phyloP scores from a whole-genome alignment of 2,888 invertebrate genomes.

The Tubulanus polymorphus region DNA sequence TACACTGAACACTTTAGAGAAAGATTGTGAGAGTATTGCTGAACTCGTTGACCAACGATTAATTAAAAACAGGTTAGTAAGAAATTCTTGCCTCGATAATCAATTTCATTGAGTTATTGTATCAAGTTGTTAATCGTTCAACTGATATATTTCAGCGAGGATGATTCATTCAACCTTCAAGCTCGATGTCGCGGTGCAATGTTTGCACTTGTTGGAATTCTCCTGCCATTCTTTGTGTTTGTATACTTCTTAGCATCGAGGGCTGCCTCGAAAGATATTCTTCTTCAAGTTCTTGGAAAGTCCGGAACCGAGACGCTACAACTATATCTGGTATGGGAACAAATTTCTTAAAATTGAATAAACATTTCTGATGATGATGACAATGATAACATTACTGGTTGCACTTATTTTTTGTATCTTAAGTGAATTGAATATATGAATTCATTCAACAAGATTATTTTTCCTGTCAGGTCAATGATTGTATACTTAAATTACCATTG shows the following conservation, averaged over 20 bases:
- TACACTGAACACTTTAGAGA: conserved; percentile 58
- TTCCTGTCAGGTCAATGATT: too few species aligned
- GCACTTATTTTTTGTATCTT: too few species aligned
- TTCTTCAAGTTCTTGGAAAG: conserved; percentile 38
- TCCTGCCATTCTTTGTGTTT: conserved; percentile 42
- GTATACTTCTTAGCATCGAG: conserved; percentile 48
- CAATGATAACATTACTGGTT: too few species aligned
- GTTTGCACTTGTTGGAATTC: conserved; percentile 46
- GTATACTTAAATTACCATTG: too few species aligned
- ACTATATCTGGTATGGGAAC: conserved; percentile 43
- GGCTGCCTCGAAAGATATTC: conserved; percentile 37
- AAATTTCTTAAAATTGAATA: too few species aligned
- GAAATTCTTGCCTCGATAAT: too few species aligned
- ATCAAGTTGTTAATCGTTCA: conserved; percentile 5
- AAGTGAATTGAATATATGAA: too few species aligned
- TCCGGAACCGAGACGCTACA: conserved; percentile 32
- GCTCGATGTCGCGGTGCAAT: conserved; percentile 46
- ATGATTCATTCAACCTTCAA: conserved; percentile 36
- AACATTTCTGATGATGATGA: too few species aligned
- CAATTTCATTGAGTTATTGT: too few species aligned
- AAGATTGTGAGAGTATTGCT: conserved; percentile 57
- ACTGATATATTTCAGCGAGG: conserved; percentile 19
- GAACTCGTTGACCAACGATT: conserved; percentile 52
- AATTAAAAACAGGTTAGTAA: conserved; percentile 46
- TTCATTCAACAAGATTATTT: too few species aligned